These are phyloP conservation scores for Megathymus violae DNA, from an alignment of 1,140 invertebrate genomes.

Conservation along the genomic window DNA sequence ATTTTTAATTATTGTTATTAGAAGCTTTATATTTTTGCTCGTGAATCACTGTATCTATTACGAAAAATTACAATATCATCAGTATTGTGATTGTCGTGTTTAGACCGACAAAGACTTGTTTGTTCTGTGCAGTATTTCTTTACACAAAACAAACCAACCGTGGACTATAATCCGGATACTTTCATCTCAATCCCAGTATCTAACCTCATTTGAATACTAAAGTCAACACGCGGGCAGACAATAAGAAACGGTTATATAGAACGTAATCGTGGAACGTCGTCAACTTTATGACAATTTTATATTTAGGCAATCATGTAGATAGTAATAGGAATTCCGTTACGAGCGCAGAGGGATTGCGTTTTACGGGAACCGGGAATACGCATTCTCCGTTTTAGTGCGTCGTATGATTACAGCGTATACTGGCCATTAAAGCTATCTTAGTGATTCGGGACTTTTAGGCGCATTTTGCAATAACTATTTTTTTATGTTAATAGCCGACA, in stretches of 20 bases:
- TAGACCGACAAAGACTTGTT: too few species aligned
- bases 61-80: too few species aligned
- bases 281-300: slow-evolving; percentile 43
- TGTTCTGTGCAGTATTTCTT: too few species aligned
- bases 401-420: slow-evolving; percentile 38
- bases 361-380: slow-evolving; percentile 34
- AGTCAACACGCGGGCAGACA: neutral
- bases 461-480: neutral
- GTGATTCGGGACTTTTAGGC: slow-evolving; percentile 1
- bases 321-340: slow-evolving; percentile 38
- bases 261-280: neutral
- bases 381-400: slow-evolving; percentile 42
- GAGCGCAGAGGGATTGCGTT: slow-evolving; percentile 37
- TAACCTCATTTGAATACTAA: neutral
- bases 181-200: neutral
- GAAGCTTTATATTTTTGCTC: too few species aligned
- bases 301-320: slow-evolving; percentile 43
- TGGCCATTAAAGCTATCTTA: slow-evolving; percentile 25
- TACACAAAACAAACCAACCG: neutral
- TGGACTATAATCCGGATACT: neutral
- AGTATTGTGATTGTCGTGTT: too few species aligned
- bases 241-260: slow-evolving; percentile 8
- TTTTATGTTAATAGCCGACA: too few species aligned
- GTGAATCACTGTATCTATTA: too few species aligned
- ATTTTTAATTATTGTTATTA: too few species aligned